Evolutionary conservation across 2,888 invertebrate genomes (phyloP), one percentile per base, ranked within the genome.

Genomic region (Abrostola triplasia): DNA sequence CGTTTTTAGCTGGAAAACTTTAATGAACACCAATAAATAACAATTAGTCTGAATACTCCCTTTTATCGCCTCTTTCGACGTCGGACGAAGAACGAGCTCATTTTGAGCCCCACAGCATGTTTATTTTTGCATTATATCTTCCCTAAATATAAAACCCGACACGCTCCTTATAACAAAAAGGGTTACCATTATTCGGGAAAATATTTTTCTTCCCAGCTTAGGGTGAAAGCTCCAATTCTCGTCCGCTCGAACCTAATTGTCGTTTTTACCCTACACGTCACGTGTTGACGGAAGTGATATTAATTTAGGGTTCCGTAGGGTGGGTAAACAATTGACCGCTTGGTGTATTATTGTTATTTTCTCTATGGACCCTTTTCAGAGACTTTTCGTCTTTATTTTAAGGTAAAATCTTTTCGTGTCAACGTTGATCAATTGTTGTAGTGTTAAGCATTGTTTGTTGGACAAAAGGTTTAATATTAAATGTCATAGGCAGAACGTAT

Each of bases 251-350:
- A 69, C 74, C 71, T 80, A 80, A 82, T 77, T 78, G 82, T 78
- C 72, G 82, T 73, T 80, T 78, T 76, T 80, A 69, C 80, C 79
- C 80, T 68, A 84, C 80, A 83, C 89, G 88, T 90, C 91, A 90
- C 88, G 89, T 90, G 90, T 85, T 77, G 84, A 89, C 90, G 91
- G 91, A 91, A 89, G 87, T 86, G 84, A 87, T 92, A 92, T 92
- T 92, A 92, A 92, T 91, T 89, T 88, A 72, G 80, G 85, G 84
- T 89, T 88, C 89, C 86, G 88, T 83, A 81, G 88, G 90, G 87
- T 80, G 83, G 82, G 81, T 83, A 85, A 88, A 88, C 86, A 88
- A 86, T 88, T 85, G 86, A 87, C 86, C 87, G 80, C 80, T 82
- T 79, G 74, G 76, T 74, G 84, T 88, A 88, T 90, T 79, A 79